A percentile compares a stretch with the other conserved stretches of the same genome.
phyloP scores from a whole-genome alignment of 2,797 vertebrate species.

The Aphelocoma californica region DNA sequence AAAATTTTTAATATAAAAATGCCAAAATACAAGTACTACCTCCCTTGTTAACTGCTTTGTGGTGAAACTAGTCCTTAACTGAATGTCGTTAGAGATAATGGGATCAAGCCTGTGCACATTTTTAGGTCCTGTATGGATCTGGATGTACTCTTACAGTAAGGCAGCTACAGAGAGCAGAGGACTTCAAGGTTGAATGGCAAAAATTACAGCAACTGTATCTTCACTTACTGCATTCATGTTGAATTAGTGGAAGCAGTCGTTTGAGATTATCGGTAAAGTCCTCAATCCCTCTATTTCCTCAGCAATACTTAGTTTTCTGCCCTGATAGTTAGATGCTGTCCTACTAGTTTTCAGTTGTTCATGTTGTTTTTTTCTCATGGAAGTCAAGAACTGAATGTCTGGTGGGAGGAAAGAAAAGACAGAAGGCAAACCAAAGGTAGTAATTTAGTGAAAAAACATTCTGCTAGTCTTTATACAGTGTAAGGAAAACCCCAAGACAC shows the following conservation, averaged over 20 bases:
- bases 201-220: background rate
- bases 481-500: slow-evolving; percentile 37
- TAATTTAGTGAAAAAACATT: slow-evolving; percentile 27
- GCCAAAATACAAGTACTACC: background rate
- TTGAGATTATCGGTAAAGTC: background rate
- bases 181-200: background rate
- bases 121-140: background rate
- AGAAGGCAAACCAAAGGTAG: slow-evolving; percentile 49
- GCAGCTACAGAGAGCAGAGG: background rate
- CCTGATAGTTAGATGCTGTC: background rate
- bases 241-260: background rate
- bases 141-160: background rate
- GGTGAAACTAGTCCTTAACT: background rate
- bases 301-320: background rate
- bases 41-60: background rate
- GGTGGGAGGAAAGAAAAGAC: slow-evolving; percentile 46
- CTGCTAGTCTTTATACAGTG: background rate
- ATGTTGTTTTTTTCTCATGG: background rate
- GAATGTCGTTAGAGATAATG: background rate
- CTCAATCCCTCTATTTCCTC: background rate
- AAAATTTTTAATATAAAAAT: background rate
- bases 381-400: slow-evolving; percentile 10
- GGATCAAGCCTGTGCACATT: background rate
- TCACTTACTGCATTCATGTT: background rate
- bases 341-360: background rate